These are phyloP conservation scores for Chloropsis cyanopogon DNA, from an alignment of 2,113 vertebrate species.

Conservation along the genomic window DNA sequence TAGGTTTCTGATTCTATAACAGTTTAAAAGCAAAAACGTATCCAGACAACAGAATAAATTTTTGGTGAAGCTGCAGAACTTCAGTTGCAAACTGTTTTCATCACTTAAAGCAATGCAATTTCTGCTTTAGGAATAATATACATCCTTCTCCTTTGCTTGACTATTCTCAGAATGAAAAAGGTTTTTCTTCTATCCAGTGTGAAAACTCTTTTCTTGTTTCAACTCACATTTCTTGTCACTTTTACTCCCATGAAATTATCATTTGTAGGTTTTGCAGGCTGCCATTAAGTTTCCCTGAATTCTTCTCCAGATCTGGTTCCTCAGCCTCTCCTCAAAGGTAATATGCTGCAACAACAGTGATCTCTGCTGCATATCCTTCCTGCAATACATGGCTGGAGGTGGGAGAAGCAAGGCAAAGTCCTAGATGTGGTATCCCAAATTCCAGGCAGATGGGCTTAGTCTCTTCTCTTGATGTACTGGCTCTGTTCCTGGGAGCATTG, in stretches of 20 bases:
- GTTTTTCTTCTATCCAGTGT: neutral
- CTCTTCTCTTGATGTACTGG: neutral
- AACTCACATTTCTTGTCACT: neutral
- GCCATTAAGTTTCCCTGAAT: neutral
- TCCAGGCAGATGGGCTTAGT: neutral
- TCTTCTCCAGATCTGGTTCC: neutral
- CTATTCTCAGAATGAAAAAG: neutral
- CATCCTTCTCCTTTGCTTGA: neutral
- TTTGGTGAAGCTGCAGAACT: neutral
- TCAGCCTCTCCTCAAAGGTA: neutral
- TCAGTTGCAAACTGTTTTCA: neutral
- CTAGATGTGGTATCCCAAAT: neutral
- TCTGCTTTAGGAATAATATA: neutral
- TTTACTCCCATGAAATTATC: neutral
- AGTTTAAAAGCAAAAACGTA: neutral
- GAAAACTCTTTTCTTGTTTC: neutral
- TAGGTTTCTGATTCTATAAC: neutral
- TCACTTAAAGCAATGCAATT: neutral
- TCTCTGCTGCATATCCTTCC: neutral
- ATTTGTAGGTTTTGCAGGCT: neutral
- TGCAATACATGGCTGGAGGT: neutral
- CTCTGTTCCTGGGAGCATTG: neutral
- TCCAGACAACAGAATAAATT: neutral
- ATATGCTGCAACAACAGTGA: neutral
- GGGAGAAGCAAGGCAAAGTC: rapidly evolving